Conservation (phyloP, 1,140 invertebrate genomes). For the Papilio polytes region DNA sequence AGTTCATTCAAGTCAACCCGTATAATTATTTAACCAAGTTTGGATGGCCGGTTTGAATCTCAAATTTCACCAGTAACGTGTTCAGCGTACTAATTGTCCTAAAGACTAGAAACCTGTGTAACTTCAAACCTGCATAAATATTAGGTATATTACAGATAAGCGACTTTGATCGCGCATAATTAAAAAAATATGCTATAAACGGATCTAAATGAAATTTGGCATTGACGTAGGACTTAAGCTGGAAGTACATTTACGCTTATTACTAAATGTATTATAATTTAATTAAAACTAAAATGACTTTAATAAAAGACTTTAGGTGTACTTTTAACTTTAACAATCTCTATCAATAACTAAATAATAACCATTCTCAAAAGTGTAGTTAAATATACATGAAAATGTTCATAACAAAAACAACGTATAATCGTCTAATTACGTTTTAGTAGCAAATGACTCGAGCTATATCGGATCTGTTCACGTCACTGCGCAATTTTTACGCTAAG, state of each 20-base stretch:
- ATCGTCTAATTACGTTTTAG: slow-evolving; percentile 40
- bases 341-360: slow-evolving; percentile 13
- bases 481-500: slow-evolving; percentile 43
- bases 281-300: background rate
- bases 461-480: slow-evolving; percentile 43
- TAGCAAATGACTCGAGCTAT: slow-evolving; percentile 44
- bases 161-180: too few relatives aligned
- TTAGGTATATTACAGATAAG: background rate
- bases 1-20: slow-evolving; percentile 16
- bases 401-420: background rate
- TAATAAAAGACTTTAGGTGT: background rate
- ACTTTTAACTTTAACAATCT: slow-evolving; percentile 1
- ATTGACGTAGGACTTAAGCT: too few relatives aligned
- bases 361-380: background rate
- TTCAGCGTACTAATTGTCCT: background rate
- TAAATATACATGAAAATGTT: background rate
- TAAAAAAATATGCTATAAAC: too few relatives aligned
- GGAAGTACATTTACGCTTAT: too few relatives aligned
- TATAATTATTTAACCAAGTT: slow-evolving; percentile 22
- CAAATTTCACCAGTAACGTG: background rate
- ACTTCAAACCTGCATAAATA: background rate
- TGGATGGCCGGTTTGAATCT: background rate
- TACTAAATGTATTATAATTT: background rate
- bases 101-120: background rate
- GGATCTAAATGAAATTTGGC: too few relatives aligned